These are phyloP conservation scores for Cryptocephalus primarius DNA, from an alignment of 2,888 invertebrate genomes.

Conservation along the genomic window DNA sequence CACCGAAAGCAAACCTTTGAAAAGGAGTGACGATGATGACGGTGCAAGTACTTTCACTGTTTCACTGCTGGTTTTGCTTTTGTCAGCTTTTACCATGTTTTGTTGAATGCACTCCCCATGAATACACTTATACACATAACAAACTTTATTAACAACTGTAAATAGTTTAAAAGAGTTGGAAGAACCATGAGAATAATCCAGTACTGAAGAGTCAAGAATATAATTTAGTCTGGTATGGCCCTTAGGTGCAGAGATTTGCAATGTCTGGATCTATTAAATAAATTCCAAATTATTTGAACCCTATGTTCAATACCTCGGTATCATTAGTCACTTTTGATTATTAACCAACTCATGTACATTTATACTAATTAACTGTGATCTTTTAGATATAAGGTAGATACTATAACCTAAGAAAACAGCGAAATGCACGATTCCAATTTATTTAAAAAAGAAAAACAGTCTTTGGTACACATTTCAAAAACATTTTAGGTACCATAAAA, in stretches of 20 bases:
- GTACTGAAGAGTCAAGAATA: too few species aligned
- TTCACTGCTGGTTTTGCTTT: neutral
- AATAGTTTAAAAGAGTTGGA: neutral
- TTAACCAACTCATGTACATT: neutral
- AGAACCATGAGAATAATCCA: too few species aligned
- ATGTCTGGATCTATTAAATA: too few species aligned
- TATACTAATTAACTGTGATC: neutral
- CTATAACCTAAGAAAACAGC: too few species aligned
- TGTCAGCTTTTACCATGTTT: neutral
- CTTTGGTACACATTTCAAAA: too few species aligned
- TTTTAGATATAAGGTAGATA: neutral
- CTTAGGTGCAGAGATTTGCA: too few species aligned
- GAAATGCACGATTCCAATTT: too few species aligned
- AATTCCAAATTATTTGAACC: too few species aligned
- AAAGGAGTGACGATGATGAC: conserved; percentile 6
- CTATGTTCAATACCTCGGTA: too few species aligned
- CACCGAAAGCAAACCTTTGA: conserved; percentile 37
- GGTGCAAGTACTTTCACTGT: conserved; percentile 3
- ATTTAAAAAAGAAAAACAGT: too few species aligned
- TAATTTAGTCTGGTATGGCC: too few species aligned
- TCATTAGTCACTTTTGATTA: neutral
- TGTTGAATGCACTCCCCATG: neutral
- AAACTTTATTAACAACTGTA: neutral
- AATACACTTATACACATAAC: neutral
- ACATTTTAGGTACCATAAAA: too few species aligned